Conservation (phyloP, 2,797 vertebrate species). For the Macroramphosus scolopax region DNA sequence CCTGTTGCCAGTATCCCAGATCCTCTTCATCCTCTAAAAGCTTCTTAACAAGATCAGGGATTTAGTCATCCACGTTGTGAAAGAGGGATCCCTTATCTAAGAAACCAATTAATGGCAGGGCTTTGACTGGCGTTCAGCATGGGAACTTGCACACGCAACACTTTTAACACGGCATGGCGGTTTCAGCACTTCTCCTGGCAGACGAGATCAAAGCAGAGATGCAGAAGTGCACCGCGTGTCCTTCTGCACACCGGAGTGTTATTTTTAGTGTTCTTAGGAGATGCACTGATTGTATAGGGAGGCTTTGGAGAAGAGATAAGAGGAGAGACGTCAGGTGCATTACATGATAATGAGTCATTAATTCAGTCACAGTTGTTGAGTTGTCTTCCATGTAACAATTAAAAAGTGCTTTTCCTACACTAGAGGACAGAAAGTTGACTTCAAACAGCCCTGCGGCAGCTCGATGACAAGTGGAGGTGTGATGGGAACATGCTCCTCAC, state of each 20-base stretch:
- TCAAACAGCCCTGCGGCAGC: neutral
- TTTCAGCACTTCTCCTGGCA: constrained; percentile 17
- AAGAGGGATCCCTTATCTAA: constrained; percentile 50
- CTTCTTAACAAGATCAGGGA: constrained; percentile 53
- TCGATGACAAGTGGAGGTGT: neutral
- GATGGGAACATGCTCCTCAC: no score
- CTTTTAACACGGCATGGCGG: constrained; percentile 46
- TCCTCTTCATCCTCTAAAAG: constrained; percentile 46
- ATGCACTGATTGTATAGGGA: neutral
- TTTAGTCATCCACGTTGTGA: constrained; percentile 44
- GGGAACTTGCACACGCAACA: constrained; percentile 39
- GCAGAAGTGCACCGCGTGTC: neutral
- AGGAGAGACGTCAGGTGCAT: neutral
- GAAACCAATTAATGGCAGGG: constrained; percentile 61
- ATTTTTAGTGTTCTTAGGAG: constrained; percentile 10
- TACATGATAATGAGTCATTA: neutral
- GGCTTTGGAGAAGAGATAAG: neutral
- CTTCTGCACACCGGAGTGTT: constrained; percentile 3
- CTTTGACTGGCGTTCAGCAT: constrained; percentile 27
- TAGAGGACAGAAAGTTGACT: neutral
- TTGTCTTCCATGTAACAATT: no score
- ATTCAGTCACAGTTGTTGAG: neutral
- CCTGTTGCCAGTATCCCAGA: constrained; percentile 7
- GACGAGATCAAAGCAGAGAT: constrained; percentile 19
- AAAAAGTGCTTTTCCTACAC: no score